Conservation (phyloP, 2,888 invertebrate genomes). For the Melinaea marsaeus region DNA sequence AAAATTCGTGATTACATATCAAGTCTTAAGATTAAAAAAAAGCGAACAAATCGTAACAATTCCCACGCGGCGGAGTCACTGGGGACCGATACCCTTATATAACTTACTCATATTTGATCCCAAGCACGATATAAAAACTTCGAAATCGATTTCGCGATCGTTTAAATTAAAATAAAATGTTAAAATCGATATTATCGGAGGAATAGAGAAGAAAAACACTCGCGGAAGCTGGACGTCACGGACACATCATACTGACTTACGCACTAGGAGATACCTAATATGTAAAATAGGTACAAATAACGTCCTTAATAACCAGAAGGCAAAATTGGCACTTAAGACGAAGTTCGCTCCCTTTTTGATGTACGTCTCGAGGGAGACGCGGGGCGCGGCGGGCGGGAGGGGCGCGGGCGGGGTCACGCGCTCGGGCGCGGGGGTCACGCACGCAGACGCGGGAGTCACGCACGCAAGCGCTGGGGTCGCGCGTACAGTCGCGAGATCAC, state of each 20-base stretch:
- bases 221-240: constrained; percentile 56
- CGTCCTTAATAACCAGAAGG: constrained; percentile 77
- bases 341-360: constrained; percentile 61
- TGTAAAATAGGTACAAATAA: constrained; percentile 75
- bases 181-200: constrained; percentile 21
- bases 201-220: constrained; percentile 12
- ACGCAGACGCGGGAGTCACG: constrained; percentile 17
- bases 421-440: constrained; percentile 25
- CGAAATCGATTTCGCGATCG: constrained; percentile 42
- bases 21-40: constrained; percentile 47
- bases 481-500: constrained; percentile 5
- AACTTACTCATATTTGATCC: constrained; percentile 74
- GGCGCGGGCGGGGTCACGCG: constrained; percentile 15
- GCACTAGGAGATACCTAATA: constrained; percentile 73
- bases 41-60: constrained; percentile 23
- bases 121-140: constrained; percentile 70
- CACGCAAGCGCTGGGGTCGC: constrained; percentile 14
- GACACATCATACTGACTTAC: constrained; percentile 68
- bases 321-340: constrained; percentile 78
- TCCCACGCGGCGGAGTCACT: constrained; percentile 21
- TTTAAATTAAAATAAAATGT: constrained; percentile 12
- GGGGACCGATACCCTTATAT: constrained; percentile 32
- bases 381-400: constrained; percentile 30
- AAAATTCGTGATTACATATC: constrained; percentile 54
- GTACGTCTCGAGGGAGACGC: constrained; percentile 46